These are phyloP conservation scores for Neoniphon sammara DNA, from an alignment of 2,797 vertebrate species.

Conservation along the genomic window DNA sequence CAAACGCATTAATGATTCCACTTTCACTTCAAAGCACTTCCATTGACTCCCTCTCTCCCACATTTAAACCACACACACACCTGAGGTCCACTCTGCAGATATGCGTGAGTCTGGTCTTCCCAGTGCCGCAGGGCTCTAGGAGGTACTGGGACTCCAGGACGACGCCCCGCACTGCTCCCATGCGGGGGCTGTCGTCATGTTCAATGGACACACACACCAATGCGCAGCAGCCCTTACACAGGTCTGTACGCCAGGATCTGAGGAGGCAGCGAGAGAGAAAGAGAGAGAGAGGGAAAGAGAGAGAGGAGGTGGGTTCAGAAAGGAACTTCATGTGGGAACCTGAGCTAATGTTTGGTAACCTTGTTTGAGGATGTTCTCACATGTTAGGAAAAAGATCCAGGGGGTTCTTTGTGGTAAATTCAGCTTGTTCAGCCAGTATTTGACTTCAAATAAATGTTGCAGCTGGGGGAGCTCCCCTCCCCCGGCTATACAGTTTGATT, in stretches of 20 bases:
- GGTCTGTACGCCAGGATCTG: slow-evolving; percentile 91
- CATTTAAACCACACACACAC: slow-evolving; percentile 72
- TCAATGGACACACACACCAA: slow-evolving; percentile 90
- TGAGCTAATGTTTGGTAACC: background rate
- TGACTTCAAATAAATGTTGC: too few relatives aligned
- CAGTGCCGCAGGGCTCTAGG: slow-evolving; percentile 89
- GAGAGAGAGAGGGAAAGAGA: slow-evolving; percentile 10
- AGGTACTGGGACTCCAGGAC: slow-evolving; percentile 91
- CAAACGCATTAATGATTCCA: background rate
- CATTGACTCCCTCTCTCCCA: background rate
- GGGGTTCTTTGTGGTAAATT: too few relatives aligned
- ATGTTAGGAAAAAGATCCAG: too few relatives aligned
- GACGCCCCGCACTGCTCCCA: slow-evolving; percentile 86
- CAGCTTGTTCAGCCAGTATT: too few relatives aligned
- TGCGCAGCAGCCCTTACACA: slow-evolving; percentile 88
- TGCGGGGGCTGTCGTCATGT: slow-evolving; percentile 85
- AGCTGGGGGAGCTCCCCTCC: too few relatives aligned
- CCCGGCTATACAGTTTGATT: too few relatives aligned
- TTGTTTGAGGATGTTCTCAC: too few relatives aligned
- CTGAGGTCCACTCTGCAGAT: slow-evolving; percentile 91
- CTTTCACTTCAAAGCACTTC: background rate
- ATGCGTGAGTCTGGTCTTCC: slow-evolving; percentile 90
- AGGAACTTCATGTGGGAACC: background rate
- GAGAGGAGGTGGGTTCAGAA: background rate
- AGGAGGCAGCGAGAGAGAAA: background rate